phyloP scores from a whole-genome alignment of 2,113 vertebrate genomes.

The Gavia stellata region DNA sequence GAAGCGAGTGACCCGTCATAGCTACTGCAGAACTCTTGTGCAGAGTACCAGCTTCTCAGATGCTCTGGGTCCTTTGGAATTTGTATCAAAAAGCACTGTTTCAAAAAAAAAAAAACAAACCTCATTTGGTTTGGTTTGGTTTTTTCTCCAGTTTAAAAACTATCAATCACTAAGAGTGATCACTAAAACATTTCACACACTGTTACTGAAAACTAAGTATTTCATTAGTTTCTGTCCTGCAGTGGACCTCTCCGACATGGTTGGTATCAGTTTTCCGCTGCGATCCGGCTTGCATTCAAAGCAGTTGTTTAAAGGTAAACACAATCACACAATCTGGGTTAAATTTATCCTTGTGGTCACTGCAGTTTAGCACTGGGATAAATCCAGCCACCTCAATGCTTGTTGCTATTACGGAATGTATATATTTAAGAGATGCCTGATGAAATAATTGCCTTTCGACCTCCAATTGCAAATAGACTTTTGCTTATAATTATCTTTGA shows the following conservation, averaged over 20 bases:
- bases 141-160: background rate
- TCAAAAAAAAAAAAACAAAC: background rate
- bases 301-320: background rate
- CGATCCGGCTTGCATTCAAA: background rate
- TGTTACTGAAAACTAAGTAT: background rate
- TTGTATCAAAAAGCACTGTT: constrained; percentile 86
- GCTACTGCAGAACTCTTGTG: constrained; percentile 79
- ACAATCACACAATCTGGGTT: background rate
- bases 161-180: background rate
- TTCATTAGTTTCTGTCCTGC: background rate
- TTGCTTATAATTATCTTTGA: background rate
- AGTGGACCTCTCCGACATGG: background rate
- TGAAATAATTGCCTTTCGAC: background rate
- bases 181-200: background rate
- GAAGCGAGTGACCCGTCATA: constrained; percentile 79
- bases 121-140: no score
- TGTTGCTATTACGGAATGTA: background rate
- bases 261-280: background rate
- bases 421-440: background rate
- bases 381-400: background rate
- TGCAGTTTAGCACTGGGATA: background rate
- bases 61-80: constrained; percentile 72
- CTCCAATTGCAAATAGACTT: background rate
- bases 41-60: constrained; percentile 81
- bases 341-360: background rate